Evolutionary conservation across 2,113 vertebrate genomes (phyloP).

Genomic region (Anoura caudifer): DNA sequence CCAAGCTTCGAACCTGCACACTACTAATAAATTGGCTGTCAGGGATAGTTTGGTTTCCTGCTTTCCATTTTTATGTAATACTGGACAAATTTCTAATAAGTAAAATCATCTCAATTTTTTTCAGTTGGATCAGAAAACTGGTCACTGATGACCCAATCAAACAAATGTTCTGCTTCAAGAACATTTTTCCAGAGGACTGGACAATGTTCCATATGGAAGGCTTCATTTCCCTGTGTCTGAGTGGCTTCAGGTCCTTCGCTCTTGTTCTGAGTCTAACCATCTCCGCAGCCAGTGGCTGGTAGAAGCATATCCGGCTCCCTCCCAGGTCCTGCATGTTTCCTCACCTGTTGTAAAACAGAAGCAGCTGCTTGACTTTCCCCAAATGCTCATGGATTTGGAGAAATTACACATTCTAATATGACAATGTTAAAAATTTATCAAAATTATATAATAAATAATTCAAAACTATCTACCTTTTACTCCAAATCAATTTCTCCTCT

Average conservation of each 20-base stretch:
- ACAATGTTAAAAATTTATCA: neutral
- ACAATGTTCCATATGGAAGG: neutral
- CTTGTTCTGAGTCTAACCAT: neutral
- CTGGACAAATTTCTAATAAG: neutral
- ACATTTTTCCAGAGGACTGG: neutral
- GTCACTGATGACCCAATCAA: neutral
- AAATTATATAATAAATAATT: neutral
- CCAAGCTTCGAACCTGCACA: neutral
- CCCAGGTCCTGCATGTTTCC: neutral
- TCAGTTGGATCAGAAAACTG: neutral
- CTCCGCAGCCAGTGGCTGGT: neutral
- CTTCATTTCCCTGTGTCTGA: neutral
- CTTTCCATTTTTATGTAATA: neutral
- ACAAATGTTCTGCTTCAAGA: neutral
- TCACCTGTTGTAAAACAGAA: neutral
- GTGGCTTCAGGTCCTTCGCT: accelerated
- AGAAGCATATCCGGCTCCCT: neutral
- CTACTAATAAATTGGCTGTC: neutral
- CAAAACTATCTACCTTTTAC: neutral
- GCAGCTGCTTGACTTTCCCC: neutral
- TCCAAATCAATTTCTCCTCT: neutral
- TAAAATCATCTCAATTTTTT: neutral
- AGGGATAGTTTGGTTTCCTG: neutral
- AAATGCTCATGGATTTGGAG: neutral
- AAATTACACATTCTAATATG: accelerated